Base-by-base conservation (phyloP, 2,113 vertebrate genomes). In the Ctenomys sociabilis region DNA sequence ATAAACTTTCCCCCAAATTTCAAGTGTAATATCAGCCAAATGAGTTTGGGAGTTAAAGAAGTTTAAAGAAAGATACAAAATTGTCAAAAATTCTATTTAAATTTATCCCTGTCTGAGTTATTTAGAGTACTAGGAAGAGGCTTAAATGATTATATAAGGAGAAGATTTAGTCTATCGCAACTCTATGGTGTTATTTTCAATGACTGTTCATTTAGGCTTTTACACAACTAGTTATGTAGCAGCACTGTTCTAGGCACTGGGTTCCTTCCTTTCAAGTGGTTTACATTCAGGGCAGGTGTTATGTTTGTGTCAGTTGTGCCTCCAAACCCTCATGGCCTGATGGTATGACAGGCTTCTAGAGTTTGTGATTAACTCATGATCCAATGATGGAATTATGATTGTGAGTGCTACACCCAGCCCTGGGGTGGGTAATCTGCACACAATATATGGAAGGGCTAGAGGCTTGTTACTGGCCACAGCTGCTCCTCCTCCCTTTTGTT, bases 1-100 rank as follows among this genome's bases (percentile, higher is more conserved):
- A 90, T 35, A 97, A 95, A 82, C 81, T 35, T 94, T 87, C 84
- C n/a, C 54, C 54, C 49, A 95, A 92, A 94, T 94, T 97, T 95
- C 90, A 94, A 91, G 54, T 93, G 26, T 91, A 82, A 95, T 49
- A 86, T 94, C 85, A 78, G 82, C 95, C 95, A 92, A 88, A 78
- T 93, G 78, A 92, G 12, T 75, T 95, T 77, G n/a, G 32, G 73
- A 95, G 96, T n/a, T 85, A n/a, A 78, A 89, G 78, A 95, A 92
- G n/a, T 88, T 92, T 93, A 75, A 84, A 86, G 61, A 32, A 84
- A 85, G 35, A 90, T 37, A 52, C 72, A n/a, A 94, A 96, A 91
- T 90, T 87, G n/a, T 61, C 68, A 85, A 17, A 88, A 91, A 78
- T 35, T 57, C 28, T 35, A 17, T 52, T 88, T 75, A 45, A 85